Conservation (phyloP, 2,888 invertebrate species). For the Drosophila nigricruria region DNA sequence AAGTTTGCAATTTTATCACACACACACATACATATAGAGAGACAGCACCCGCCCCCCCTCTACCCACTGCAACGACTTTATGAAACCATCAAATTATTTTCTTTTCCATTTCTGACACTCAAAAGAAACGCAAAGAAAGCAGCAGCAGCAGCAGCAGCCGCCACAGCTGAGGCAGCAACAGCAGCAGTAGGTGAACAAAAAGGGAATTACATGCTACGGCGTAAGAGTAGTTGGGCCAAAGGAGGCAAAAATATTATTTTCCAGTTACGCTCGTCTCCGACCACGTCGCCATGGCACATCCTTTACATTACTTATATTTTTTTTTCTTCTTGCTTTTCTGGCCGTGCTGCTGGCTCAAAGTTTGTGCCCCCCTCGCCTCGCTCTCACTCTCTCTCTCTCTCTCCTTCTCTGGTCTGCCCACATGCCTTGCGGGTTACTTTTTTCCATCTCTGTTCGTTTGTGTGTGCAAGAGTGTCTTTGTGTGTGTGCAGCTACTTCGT, state of each 20-base stretch:
- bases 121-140: constrained; percentile 76
- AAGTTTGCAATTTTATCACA: constrained; percentile 81
- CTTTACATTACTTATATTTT: constrained; percentile 71
- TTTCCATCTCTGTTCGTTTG: constrained; percentile 47
- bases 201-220: constrained; percentile 55
- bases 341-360: constrained; percentile 73
- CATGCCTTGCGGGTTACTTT: constrained; percentile 78
- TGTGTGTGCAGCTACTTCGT: constrained; percentile 74
- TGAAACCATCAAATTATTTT: constrained; percentile 85
- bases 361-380: constrained; percentile 53
- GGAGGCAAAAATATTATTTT: constrained; percentile 83
- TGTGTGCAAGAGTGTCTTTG: constrained; percentile 11
- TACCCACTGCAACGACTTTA: constrained; percentile 75
- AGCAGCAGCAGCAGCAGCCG: constrained; percentile 29
- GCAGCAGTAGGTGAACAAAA: constrained; percentile 44
- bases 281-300: constrained; percentile 76
- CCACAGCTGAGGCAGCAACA: constrained; percentile 11
- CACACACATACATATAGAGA: constrained; percentile 42
- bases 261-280: constrained; percentile 82
- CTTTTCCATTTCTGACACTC: constrained; percentile 85
- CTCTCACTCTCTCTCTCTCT: background rate
- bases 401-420: constrained; percentile 31
- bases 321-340: constrained; percentile 47
- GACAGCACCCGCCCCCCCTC: constrained; percentile 24
- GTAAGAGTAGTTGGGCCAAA: constrained; percentile 37